phyloP scores from a whole-genome alignment of 2,113 vertebrate genomes.

The Sturnira hondurensis region DNA sequence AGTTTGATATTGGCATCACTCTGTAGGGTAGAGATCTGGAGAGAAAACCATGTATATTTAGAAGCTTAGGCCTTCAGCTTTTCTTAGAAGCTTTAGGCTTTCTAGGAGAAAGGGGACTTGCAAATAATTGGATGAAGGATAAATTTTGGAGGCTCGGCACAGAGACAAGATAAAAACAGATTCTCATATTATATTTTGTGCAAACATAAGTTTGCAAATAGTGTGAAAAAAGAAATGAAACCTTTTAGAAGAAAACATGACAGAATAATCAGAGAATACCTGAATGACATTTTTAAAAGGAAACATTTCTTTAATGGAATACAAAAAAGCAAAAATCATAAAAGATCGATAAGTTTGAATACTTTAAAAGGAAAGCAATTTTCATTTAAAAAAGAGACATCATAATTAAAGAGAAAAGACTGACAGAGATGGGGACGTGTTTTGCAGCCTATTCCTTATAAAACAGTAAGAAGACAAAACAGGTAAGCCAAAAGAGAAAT shows the following conservation, averaged over 20 bases:
- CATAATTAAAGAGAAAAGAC: not conserved
- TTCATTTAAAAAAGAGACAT: not conserved
- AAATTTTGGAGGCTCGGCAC: not conserved
- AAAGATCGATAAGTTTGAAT: not conserved
- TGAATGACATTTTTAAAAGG: not conserved
- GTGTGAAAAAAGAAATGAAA: not conserved
- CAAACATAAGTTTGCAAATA: not conserved
- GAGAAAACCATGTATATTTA: not conserved
- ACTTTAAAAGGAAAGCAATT: not conserved
- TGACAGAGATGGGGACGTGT: not conserved
- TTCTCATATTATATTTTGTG: not conserved
- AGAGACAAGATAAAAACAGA: not conserved
- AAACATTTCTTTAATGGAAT: not conserved
- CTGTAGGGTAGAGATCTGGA: not conserved
- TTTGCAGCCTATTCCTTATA: not conserved
- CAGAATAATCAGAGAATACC: not conserved
- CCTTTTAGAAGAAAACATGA: not conserved
- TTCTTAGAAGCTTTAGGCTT: not conserved
- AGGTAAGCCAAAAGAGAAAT: not conserved
- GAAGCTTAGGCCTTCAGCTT: not conserved
- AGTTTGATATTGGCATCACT: not conserved
- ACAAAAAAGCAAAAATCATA: not conserved
- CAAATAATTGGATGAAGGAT: not conserved
- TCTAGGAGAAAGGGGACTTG: not conserved
- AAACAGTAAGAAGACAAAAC: not conserved